phyloP scores from a whole-genome alignment of 2,888 invertebrate genomes.

The Rhabditoides inermis region DNA sequence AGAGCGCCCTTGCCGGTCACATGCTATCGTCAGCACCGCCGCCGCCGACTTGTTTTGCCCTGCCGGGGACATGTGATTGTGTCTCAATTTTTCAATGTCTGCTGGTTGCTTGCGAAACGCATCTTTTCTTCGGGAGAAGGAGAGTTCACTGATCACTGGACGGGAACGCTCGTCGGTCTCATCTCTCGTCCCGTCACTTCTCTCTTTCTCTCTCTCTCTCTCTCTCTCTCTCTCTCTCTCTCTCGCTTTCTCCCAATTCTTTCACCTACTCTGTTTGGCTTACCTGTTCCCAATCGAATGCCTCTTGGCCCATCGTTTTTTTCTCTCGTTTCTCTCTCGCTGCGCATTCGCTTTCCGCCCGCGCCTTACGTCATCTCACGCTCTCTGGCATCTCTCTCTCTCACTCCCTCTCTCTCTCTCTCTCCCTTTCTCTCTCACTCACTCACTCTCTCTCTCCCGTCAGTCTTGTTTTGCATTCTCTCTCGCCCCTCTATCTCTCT shows the following conservation, averaged over 20 bases:
- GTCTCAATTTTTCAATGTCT: too few species aligned
- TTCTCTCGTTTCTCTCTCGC: conserved; percentile 1
- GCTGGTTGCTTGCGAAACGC: too few species aligned
- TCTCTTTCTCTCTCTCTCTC: conserved; percentile 4
- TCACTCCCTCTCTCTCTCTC: background rate
- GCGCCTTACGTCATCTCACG: background rate
- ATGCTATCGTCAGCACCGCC: too few species aligned
- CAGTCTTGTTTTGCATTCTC: background rate
- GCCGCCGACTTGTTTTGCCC: too few species aligned
- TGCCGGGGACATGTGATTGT: too few species aligned
- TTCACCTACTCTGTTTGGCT: background rate
- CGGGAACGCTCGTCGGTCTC: too few species aligned
- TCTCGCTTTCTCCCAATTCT: background rate
- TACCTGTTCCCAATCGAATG: background rate
- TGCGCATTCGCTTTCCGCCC: background rate
- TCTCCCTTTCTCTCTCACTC: background rate
- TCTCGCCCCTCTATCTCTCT: conserved; percentile 2
- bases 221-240: background rate
- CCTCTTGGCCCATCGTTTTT: background rate
- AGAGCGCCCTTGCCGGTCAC: too few species aligned
- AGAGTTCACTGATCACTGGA: too few species aligned
- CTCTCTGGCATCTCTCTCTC: conserved; percentile 5
- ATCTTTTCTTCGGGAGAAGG: too few species aligned
- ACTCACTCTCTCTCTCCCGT: background rate
- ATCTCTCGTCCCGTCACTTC: background rate